A percentile compares a stretch with the other conserved stretches of the same genome.
These are phyloP conservation scores for Pao palembangensis DNA, from an alignment of 2,113 vertebrate genomes.

Conservation along the genomic window DNA sequence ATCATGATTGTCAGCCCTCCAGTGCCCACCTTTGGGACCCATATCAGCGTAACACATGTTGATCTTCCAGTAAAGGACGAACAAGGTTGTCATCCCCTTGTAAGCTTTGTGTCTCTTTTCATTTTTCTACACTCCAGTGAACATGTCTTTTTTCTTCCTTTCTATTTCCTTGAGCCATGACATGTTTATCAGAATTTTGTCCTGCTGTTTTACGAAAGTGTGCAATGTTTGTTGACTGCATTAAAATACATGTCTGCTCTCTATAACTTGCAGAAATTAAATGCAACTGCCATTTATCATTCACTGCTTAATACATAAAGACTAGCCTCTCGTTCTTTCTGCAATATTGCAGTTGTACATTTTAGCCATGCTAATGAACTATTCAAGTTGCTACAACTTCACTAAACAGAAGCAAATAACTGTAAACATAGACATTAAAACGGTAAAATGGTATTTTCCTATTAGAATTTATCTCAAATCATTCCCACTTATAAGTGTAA, in stretches of 20 bases:
- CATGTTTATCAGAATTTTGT: constrained; percentile 58
- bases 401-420: not conserved
- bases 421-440: constrained; percentile 5
- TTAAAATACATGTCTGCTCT: constrained; percentile 27
- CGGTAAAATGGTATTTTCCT: constrained; percentile 17
- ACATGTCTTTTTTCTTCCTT: constrained; percentile 49
- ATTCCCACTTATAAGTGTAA: constrained; percentile 40
- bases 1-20: constrained; percentile 49
- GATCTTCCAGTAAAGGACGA: constrained; percentile 73
- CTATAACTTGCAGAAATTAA: constrained; percentile 23
- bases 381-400: constrained; percentile 14
- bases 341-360: constrained; percentile 2
- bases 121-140: constrained; percentile 63
- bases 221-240: constrained; percentile 29
- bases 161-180: constrained; percentile 51
- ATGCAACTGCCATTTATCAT: constrained; percentile 15
- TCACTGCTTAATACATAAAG: constrained; percentile 18
- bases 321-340: constrained; percentile 12
- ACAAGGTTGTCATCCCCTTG: constrained; percentile 70
- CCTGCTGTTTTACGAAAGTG: constrained; percentile 45
- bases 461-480: constrained; percentile 37
- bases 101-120: constrained; percentile 73
- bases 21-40: constrained; percentile 62
- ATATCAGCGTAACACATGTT: constrained; percentile 62
- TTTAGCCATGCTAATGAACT: constrained; percentile 12